phyloP scores from a whole-genome alignment of 2,113 vertebrate genomes.

The Catharus minimus region DNA sequence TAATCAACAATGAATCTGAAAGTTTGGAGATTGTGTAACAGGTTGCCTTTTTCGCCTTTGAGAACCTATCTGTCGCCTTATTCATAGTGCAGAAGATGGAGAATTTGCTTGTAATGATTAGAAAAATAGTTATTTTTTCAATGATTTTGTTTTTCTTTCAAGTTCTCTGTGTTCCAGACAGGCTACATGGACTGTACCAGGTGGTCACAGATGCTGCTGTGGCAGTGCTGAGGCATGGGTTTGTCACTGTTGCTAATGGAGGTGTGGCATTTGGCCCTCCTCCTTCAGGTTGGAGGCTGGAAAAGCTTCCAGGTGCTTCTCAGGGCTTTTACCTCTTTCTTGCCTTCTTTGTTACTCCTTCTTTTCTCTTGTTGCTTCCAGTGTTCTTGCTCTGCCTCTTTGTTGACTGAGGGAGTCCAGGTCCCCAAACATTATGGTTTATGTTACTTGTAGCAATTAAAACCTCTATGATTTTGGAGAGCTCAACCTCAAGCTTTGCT shows the following conservation, averaged over 20 bases:
- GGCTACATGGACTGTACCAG: neutral
- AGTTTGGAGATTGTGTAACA: neutral
- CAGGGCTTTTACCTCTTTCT: conserved; percentile 8
- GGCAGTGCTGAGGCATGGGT: neutral
- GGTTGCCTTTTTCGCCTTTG: conserved; percentile 6
- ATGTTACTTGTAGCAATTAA: neutral
- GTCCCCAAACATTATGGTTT: neutral
- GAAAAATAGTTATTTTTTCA: neutral
- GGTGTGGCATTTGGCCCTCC: neutral
- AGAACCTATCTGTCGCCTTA: neutral
- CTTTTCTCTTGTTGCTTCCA: neutral
- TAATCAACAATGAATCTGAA: neutral
- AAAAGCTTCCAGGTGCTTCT: conserved; percentile 38
- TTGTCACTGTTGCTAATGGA: neutral
- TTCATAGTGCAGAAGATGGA: neutral
- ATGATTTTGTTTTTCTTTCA: neutral
- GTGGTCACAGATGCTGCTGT: neutral
- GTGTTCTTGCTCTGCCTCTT: neutral
- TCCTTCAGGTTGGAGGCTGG: conserved; percentile 1
- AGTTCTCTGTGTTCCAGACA: neutral
- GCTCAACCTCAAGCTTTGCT: neutral
- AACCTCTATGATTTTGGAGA: neutral
- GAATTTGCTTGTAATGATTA: neutral
- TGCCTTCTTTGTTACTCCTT: neutral
- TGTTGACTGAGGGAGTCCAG: neutral